phyloP scores from a whole-genome alignment of 2,797 vertebrate species.

The Sebastes diaconus region DNA sequence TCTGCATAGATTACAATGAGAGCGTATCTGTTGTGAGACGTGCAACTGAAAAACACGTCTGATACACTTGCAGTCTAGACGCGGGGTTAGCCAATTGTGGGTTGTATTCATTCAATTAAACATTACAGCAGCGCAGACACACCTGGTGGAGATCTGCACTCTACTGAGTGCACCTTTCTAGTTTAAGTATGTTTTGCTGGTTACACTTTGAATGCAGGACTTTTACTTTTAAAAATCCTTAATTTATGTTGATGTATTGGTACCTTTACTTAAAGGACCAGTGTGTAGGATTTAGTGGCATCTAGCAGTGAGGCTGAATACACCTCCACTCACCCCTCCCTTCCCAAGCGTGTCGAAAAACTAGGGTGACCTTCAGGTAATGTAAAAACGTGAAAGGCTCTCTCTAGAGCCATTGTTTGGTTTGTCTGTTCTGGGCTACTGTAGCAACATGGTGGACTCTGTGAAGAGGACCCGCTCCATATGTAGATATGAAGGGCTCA shows the following conservation, averaged over 20 bases:
- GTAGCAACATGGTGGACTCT: too few relatives aligned
- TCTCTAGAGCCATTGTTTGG: too few relatives aligned
- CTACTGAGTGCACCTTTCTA: background rate
- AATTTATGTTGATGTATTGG: background rate
- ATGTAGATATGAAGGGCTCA: background rate
- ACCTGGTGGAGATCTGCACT: background rate
- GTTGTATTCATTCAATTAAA: background rate
- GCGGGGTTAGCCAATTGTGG: background rate
- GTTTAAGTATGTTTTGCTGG: background rate
- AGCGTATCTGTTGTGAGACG: too few relatives aligned
- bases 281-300: too few relatives aligned
- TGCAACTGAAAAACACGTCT: too few relatives aligned
- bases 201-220: background rate
- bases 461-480: background rate
- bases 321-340: too few relatives aligned
- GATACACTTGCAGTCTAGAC: background rate
- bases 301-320: too few relatives aligned
- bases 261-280: background rate
- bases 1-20: too few relatives aligned
- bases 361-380: too few relatives aligned
- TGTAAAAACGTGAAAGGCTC: too few relatives aligned
- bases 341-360: too few relatives aligned
- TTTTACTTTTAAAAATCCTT: background rate
- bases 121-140: background rate
- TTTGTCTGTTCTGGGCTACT: too few relatives aligned